A percentile compares a stretch with the other conserved stretches of the same genome.
phyloP scores from a whole-genome alignment of 2,113 vertebrate genomes.

The Gyps fulvus region DNA sequence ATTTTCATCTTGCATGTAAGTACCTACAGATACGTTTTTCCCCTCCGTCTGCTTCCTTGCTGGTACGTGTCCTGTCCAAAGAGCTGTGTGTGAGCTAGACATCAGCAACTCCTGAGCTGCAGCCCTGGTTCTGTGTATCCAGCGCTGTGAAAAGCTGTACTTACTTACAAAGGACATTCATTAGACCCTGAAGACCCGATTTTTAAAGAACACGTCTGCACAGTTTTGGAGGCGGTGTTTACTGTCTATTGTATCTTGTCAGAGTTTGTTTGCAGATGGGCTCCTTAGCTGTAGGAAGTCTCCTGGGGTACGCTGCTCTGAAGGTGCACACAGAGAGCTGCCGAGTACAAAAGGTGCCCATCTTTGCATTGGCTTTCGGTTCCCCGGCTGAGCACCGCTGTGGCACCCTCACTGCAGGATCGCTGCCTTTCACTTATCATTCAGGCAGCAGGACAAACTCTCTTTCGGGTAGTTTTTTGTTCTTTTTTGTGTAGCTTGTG shows the following conservation, averaged over 20 bases:
- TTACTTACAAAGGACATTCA: background rate
- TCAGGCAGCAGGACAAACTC: background rate
- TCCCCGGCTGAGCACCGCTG: accelerated
- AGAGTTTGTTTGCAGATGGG: background rate
- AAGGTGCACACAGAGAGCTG: background rate
- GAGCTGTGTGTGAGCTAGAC: background rate
- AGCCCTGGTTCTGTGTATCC: background rate
- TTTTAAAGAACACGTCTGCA: background rate
- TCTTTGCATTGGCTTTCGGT: background rate
- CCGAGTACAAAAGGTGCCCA: accelerated
- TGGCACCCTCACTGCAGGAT: background rate
- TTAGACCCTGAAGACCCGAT: background rate
- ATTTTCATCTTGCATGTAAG: constrained; percentile 15
- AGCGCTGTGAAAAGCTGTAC: background rate
- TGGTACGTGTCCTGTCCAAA: background rate
- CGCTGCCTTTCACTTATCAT: background rate
- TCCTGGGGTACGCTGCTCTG: background rate
- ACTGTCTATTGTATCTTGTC: background rate
- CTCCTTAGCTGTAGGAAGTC: background rate
- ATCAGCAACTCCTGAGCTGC: background rate
- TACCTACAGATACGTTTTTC: background rate
- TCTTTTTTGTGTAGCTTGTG: background rate
- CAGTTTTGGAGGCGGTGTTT: background rate
- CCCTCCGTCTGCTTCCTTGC: background rate
- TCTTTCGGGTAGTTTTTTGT: background rate